Base-by-base conservation (phyloP, 2,888 invertebrate species). In the Tiphia femorata region DNA sequence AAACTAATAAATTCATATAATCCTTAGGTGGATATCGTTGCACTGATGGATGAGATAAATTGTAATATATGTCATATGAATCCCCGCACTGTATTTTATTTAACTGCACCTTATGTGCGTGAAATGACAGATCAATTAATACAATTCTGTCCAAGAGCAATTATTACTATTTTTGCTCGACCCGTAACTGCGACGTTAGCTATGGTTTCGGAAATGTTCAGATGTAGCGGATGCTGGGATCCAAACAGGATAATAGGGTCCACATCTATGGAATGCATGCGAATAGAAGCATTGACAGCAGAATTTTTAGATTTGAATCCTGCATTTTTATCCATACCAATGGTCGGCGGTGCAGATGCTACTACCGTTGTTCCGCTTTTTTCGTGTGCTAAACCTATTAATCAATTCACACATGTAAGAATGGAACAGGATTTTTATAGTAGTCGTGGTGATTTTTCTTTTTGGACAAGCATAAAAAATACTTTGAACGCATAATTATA, bases 141-240 rank as follows among this genome's bases (percentile, higher is more conserved):
- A 3, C 53, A 65, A 14, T 51, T 54, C 14, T 75, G 73, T 57
- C 76, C 80, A 2, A 62, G 67, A 14, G 78, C 80, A 19, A 43
- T 82, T 8, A 63, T 80, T 0, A 78, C 75, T n/a, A 70, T 81
- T 42, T 80, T 78, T 27, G 70, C 67, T 6, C 66, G 64, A 10
- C 82, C 82, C 10, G 77, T 82, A n/a, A 81, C 79, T 3, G 74
- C 73, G 2, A 78, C 67, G 7, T 44, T 78, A 10, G 76, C 80
- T 1, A 62, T 81, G 49, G 65, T 82, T 5, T 75, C 75, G 2
- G 80, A 82, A 64, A 70, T 76, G 47, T 80, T 72, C 41, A 73
- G 69, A 29, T 48, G 29, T 6, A 52, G 61, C 3, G 74, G 76
- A 8, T 57, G 59, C 38, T 77, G 72, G 71, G 67, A 81, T 52